Evolutionary conservation across 2,113 vertebrate genomes (phyloP).

Genomic region (Hippocampus zosterae): DNA sequence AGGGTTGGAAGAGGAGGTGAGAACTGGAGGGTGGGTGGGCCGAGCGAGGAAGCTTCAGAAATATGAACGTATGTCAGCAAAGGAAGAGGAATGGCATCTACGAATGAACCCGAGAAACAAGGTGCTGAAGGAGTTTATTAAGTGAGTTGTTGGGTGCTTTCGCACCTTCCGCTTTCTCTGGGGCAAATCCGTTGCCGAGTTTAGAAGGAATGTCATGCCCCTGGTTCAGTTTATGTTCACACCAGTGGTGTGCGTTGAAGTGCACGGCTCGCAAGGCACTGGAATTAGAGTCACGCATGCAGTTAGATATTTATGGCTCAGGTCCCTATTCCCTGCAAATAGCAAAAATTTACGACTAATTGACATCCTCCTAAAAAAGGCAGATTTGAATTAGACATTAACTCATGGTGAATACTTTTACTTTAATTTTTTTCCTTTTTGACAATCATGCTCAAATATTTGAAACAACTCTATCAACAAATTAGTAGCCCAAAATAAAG

Average conservation of each 20-base stretch:
- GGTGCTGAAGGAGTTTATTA: constrained; percentile 11
- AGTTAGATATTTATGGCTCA: background rate
- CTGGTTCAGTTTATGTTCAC: background rate
- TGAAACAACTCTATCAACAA: background rate
- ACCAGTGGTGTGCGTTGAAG: background rate
- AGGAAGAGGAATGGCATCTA: constrained; percentile 21
- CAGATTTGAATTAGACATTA: background rate
- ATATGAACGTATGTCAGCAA: background rate
- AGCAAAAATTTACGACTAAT: no score
- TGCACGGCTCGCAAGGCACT: background rate
- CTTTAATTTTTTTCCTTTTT: background rate
- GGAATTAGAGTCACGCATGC: background rate
- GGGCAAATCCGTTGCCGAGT: background rate
- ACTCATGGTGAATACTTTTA: no score
- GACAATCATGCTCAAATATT: background rate
- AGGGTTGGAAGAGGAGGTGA: constrained; percentile 11
- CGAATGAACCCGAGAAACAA: background rate
- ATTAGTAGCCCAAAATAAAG: background rate
- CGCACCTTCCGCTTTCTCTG: background rate
- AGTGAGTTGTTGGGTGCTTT: constrained; percentile 4
- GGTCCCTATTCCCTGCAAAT: no score
- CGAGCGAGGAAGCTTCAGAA: constrained; percentile 13
- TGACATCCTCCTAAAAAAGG: no score
- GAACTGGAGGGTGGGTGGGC: background rate
- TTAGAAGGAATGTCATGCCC: background rate